Conservation (phyloP, 2,797 vertebrate species). For the Siniperca obscura region DNA sequence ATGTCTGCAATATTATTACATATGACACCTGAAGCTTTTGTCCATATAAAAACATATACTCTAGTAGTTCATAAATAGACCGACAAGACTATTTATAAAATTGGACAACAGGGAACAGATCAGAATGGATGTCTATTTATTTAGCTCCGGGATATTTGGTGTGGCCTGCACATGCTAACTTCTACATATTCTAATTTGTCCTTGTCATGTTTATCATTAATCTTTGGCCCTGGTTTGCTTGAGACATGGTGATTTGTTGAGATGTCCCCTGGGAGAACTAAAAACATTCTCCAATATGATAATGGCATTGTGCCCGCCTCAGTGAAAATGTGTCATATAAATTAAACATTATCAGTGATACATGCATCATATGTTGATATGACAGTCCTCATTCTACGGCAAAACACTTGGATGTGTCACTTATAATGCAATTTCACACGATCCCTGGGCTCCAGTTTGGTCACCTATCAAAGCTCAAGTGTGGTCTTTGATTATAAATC, state of each 20-base stretch:
- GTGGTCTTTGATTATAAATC: constrained; percentile 73
- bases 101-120: constrained; percentile 64
- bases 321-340: constrained; percentile 86
- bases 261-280: constrained; percentile 76
- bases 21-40: constrained; percentile 60
- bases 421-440: constrained; percentile 57
- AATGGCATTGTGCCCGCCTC: constrained; percentile 82
- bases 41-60: constrained; percentile 59
- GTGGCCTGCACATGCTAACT: constrained; percentile 78
- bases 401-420: constrained; percentile 70
- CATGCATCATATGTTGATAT: constrained; percentile 79
- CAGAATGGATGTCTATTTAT: constrained; percentile 73
- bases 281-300: constrained; percentile 85
- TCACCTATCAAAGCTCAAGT: constrained; percentile 65
- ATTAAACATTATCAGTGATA: constrained; percentile 83
- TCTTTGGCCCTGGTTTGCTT: constrained; percentile 84
- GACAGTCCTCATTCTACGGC: constrained; percentile 77
- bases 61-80: constrained; percentile 59
- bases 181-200: constrained; percentile 86
- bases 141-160: constrained; percentile 79
- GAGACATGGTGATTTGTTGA: constrained; percentile 82
- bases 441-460: constrained; percentile 52
- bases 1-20: constrained; percentile 50
- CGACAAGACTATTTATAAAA: constrained; percentile 68
- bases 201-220: constrained; percentile 89